These are phyloP conservation scores for Choristoneura rosaceana DNA, from an alignment of 2,888 invertebrate genomes.

Conservation along the genomic window DNA sequence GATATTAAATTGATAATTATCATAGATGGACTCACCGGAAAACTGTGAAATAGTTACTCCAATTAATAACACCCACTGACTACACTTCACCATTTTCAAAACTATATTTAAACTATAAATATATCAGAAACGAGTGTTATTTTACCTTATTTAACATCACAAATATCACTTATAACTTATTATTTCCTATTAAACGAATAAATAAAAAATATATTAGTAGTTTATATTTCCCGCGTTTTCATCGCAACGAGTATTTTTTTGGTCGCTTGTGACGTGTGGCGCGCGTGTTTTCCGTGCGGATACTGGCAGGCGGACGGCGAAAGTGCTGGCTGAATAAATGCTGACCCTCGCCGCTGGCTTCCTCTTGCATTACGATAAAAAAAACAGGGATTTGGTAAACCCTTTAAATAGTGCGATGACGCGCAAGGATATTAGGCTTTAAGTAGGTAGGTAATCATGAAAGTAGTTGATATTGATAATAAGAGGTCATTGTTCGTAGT, in stretches of 20 bases:
- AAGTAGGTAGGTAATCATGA: background rate
- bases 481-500: too few species aligned
- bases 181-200: constrained; percentile 37
- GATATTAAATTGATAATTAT: background rate
- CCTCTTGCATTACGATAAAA: constrained; percentile 26
- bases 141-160: constrained; percentile 25
- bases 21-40: constrained; percentile 60
- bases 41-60: constrained; percentile 72
- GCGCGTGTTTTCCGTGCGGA: constrained; percentile 60
- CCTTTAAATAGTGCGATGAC: background rate
- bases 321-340: constrained; percentile 63
- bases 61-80: constrained; percentile 73
- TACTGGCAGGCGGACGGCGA: constrained; percentile 77
- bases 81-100: constrained; percentile 66
- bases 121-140: constrained; percentile 1
- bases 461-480: too few species aligned
- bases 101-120: constrained; percentile 27
- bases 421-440: background rate
- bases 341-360: constrained; percentile 48
- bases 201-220: constrained; percentile 22
- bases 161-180: background rate
- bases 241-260: constrained; percentile 29
- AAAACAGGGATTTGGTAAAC: constrained; percentile 1
- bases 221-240: constrained; percentile 36
- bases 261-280: constrained; percentile 56